Base-by-base conservation (phyloP, 2,888 invertebrate genomes). In the Callyntrura guangdongensis region DNA sequence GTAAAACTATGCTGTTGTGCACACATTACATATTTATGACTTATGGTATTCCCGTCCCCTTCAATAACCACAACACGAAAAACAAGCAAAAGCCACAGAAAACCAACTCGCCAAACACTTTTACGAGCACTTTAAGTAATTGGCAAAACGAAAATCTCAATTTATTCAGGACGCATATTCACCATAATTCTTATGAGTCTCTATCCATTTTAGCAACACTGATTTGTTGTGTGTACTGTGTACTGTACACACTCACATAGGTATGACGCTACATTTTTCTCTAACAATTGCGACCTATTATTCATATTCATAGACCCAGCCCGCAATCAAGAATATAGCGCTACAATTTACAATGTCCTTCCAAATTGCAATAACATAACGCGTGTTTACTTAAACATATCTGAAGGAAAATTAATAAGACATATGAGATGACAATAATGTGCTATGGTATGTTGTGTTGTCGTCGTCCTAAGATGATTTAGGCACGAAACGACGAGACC, bases 131-230 rank as follows among this genome's bases (percentile, higher is more conserved):
- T 77, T 77, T 77, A 17, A 53, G 14, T 77, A 77, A 77, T 77
- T 77, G 77, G 77, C 77, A 77, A 77, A 77, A 77, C 77, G 77
- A 77, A 77, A 77, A 77, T 53, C 77, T 77, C 77, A 77, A 77
- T 77, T 77, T 77, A 77, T 53, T 53, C 77, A 49, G 74, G 22
- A 74, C n/a, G 11, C 72, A 72, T 36, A 17, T 12, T 49, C 9
- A 36, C 36, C 36, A 22, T 49, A 17, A 36, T 20, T 45, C 49
- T 22, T 74, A 20, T 20, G 17, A 12, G 1, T 5, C 36, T 67
- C 67, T 64, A 0, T 64, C 11, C 12, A 22, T 11, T 22, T 22
- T 25, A 17, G 8, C 17, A 17, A 17, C 17, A 17, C 64, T 17
- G 36, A 36, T 36, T 8, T 27, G 69, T 36, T 74, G 74, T 47